A percentile compares a stretch with the other conserved stretches of the same genome.
Evolutionary conservation across 1,140 invertebrate genomes (phyloP).

Genomic region (Phortica variegata): DNA sequence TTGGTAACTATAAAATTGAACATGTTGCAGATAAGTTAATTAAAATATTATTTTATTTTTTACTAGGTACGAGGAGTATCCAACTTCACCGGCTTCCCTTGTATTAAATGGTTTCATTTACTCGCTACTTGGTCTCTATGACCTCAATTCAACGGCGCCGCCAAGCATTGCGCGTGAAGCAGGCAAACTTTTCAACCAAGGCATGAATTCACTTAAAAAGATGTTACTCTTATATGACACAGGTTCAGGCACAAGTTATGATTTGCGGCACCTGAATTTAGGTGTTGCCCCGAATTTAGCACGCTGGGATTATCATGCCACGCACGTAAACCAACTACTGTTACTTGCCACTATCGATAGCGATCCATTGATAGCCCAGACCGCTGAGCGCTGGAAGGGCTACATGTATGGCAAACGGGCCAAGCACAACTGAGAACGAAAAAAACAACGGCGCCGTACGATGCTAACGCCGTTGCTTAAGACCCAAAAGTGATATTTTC

Average conservation of each 20-base stretch:
- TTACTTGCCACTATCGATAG: constrained; percentile 85
- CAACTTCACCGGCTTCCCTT: constrained; percentile 90
- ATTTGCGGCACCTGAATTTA: constrained; percentile 88
- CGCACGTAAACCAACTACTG: constrained; percentile 95
- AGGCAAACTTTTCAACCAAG: constrained; percentile 76
- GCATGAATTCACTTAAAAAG: constrained; percentile 84
- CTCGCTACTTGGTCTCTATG: constrained; percentile 93
- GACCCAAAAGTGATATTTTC: constrained; percentile 27
- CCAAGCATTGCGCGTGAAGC: constrained; percentile 67
- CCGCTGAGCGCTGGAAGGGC: constrained; percentile 89
- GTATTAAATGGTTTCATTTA: constrained; percentile 99
- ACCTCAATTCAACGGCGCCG: constrained; percentile 75
- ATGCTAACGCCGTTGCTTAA: constrained; percentile 10
- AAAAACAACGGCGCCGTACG: constrained; percentile 22
- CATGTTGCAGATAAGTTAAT: neutral
- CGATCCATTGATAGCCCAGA: constrained; percentile 78
- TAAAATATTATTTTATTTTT: neutral
- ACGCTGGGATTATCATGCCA: constrained; percentile 97
- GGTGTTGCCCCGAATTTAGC: constrained; percentile 88
- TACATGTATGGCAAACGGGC: constrained; percentile 95
- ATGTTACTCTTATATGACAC: constrained; percentile 93
- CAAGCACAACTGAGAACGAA: constrained; percentile 71
- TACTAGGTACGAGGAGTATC: constrained; percentile 97
- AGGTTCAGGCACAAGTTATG: constrained; percentile 95
- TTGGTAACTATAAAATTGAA: constrained; percentile 58